These are phyloP conservation scores for Unio pictorum DNA, from an alignment of 2,888 invertebrate species.

Conservation along the genomic window DNA sequence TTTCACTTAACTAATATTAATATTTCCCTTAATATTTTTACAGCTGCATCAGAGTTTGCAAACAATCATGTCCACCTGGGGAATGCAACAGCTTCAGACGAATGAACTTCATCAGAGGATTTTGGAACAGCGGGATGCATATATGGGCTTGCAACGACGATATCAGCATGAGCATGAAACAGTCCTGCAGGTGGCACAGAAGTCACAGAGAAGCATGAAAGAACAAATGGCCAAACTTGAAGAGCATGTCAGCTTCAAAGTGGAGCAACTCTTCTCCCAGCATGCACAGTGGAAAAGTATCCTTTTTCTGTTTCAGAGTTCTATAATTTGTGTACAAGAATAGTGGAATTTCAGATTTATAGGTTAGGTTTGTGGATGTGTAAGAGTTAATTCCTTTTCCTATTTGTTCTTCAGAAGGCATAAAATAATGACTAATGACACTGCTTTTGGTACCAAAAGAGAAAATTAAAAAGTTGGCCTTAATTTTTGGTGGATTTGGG, in stretches of 20 bases:
- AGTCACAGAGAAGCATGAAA: conserved; percentile 53
- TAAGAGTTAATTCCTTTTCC: background rate
- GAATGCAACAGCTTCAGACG: conserved; percentile 62
- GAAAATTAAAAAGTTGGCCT: too few species aligned
- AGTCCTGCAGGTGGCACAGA: conserved; percentile 51
- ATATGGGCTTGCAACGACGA: conserved; percentile 50
- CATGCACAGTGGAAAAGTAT: conserved; percentile 66
- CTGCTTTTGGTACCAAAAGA: too few species aligned
- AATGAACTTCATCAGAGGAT: conserved; percentile 52
- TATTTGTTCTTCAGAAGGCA: background rate
- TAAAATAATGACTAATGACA: too few species aligned
- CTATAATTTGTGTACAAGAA: too few species aligned
- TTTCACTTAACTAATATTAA: background rate
- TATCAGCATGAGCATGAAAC: conserved; percentile 52
- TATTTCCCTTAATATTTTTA: conserved; percentile 8
- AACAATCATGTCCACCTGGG: conserved; percentile 49
- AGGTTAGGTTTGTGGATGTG: too few species aligned
- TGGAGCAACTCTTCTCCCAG: conserved; percentile 61
- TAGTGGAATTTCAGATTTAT: too few species aligned
- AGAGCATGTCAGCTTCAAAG: conserved; percentile 55
- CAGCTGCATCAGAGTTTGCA: conserved; percentile 54
- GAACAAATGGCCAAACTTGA: conserved; percentile 64
- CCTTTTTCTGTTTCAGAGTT: conserved; percentile 36
- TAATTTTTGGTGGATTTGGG: too few species aligned
- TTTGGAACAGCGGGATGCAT: conserved; percentile 58